These are phyloP conservation scores for Istiophorus platypterus DNA, from an alignment of 2,113 vertebrate genomes.

Conservation along the genomic window DNA sequence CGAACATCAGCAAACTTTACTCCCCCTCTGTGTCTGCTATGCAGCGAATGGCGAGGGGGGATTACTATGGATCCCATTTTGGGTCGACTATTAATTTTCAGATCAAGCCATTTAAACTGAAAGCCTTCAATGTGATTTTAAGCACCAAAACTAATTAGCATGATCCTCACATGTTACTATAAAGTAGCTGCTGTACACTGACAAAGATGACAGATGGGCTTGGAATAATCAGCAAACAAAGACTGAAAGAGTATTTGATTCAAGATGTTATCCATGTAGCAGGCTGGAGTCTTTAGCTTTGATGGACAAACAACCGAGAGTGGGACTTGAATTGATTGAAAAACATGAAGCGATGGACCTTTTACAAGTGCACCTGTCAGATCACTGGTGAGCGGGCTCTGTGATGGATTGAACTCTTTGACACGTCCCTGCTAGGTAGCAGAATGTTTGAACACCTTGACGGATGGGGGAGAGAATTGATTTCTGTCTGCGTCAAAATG, in stretches of 20 bases:
- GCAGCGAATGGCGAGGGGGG: neutral
- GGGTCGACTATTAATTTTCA: conserved; percentile 37
- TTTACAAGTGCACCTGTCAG: conserved; percentile 78
- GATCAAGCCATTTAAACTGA: conserved; percentile 52
- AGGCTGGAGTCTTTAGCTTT: conserved; percentile 63
- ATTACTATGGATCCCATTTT: conserved; percentile 32
- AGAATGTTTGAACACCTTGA: conserved; percentile 72
- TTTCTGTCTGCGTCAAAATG: conserved; percentile 68
- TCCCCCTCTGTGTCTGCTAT: conserved; percentile 35
- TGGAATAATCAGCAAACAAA: conserved; percentile 48
- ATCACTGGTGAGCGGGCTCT: conserved; percentile 42
- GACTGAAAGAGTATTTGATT: conserved; percentile 49
- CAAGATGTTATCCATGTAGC: conserved; percentile 53
- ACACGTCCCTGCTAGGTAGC: conserved; percentile 71
- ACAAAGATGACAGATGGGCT: conserved; percentile 63
- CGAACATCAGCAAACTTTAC: conserved; percentile 72
- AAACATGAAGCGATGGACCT: conserved; percentile 75
- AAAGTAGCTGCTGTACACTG: conserved; percentile 46
- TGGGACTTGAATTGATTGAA: conserved; percentile 74
- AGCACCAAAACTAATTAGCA: conserved; percentile 56
- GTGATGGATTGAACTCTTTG: conserved; percentile 73
- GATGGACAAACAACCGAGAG: conserved; percentile 73
- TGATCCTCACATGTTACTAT: conserved; percentile 21
- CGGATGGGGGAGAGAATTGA: conserved; percentile 71
- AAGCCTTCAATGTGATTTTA: conserved; percentile 47